Base-by-base conservation (phyloP, 1,140 invertebrate genomes). In the Drosophila littoralis region DNA sequence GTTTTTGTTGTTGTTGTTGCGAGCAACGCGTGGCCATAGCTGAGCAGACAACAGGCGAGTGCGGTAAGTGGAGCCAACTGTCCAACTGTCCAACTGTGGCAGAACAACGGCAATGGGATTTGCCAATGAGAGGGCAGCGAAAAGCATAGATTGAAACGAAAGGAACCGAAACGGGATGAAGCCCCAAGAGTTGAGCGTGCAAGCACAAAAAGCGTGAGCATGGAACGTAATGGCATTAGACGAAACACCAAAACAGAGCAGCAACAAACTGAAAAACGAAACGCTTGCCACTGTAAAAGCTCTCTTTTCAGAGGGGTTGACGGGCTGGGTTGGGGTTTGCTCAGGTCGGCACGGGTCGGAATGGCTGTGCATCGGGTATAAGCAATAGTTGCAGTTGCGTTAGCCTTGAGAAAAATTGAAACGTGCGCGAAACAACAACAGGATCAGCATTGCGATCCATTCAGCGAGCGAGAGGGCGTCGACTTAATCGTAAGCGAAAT, bases 41-140 rank as follows among this genome's bases (percentile, higher is more conserved):
- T 61, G 36, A 64, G 52, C 67, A 57, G 59, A 59, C 72, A 69
- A 63, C 51, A 69, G 64, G 66, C 71, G 57, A 75, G 65, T 75
- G 71, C 71, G 65, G 71, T 61, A 61, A 69, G 64, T 73, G 64
- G 64, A 75, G 40, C 59, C 43, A 55, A 70, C 57, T 74, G 71
- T 8, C 59, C 43, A 55, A 70, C 57, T 74, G 71, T 8, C 65
- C 65, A 54, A 48, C 65, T 55, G 65, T 13, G 33, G 12, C 15
- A 54, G 57, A 59, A 74, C 65, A 42, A 38, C 12, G 70, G 70
- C 67, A 59, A 67, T 64, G 36, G 58, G 15, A 51, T 28, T 32
- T 38, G 35, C 43, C 33, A 46, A 42, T 48, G 68, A 32, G 40
- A 13, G 46, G 33, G 22, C 58, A 52, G 10, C 46, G 45, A 13